Evolutionary conservation across 2,888 invertebrate species (phyloP).

Genomic region (Phortica okadai): DNA sequence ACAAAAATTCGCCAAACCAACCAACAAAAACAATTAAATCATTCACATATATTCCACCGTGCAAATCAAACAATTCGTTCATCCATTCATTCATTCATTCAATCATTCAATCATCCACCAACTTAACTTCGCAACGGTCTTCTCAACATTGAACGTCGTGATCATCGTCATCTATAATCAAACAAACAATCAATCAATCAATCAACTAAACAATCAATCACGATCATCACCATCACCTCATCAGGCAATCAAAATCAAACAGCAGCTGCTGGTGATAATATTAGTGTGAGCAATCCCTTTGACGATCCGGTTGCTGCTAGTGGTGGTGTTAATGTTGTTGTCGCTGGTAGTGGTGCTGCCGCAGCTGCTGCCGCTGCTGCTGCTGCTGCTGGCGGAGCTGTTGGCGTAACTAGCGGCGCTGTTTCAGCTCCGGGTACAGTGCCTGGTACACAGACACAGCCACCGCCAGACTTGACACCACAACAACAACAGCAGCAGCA

Average conservation of each 20-base stretch:
- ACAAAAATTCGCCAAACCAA: background rate
- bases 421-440: conserved; percentile 53
- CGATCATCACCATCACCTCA: conserved; percentile 26
- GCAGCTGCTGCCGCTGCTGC: conserved; percentile 45
- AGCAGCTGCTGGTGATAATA: conserved; percentile 81
- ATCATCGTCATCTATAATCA: too few relatives aligned
- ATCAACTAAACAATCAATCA: conserved; percentile 38
- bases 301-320: conserved; percentile 81
- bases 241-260: conserved; percentile 71
- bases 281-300: conserved; percentile 91
- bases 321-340: conserved; percentile 41
- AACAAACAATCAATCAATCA: conserved; percentile 26
- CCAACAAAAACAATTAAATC: conserved; percentile 55
- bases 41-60: conserved; percentile 52
- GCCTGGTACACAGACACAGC: conserved; percentile 50
- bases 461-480: conserved; percentile 48
- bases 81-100: conserved; percentile 51
- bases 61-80: conserved; percentile 22
- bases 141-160: too few relatives aligned
- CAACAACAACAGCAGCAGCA: conserved; percentile 48
- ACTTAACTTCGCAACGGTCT: conserved; percentile 24
- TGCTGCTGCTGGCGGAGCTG: conserved; percentile 31
- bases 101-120: conserved; percentile 42
- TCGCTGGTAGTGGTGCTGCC: conserved; percentile 40
- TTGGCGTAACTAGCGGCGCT: conserved; percentile 47